Conservation (phyloP, 1,140 invertebrate genomes). For the Lasaia peninsularis region DNA sequence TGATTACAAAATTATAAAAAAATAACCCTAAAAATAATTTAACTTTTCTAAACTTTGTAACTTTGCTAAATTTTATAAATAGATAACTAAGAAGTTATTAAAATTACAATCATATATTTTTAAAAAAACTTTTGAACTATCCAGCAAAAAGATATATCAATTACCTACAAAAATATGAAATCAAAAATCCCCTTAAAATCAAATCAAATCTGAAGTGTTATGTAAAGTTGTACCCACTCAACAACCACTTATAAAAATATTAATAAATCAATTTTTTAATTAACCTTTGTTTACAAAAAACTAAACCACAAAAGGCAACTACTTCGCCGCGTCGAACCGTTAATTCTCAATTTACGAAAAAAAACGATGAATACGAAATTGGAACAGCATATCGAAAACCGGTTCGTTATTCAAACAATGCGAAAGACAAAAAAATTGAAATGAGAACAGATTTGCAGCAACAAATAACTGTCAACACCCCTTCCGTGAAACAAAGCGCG, state of each 20-base stretch:
- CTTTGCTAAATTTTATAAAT: too few relatives aligned
- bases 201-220: background rate
- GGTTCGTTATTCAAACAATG: conserved; percentile 62
- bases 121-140: too few relatives aligned
- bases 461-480: conserved; percentile 77
- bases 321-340: conserved; percentile 59
- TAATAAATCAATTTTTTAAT: conserved; percentile 74
- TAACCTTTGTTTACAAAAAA: conserved; percentile 60
- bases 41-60: too few relatives aligned
- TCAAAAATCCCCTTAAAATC: too few relatives aligned
- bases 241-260: conserved; percentile 42
- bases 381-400: conserved; percentile 60
- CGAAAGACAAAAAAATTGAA: conserved; percentile 65
- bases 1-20: too few relatives aligned
- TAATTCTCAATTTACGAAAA: conserved; percentile 64
- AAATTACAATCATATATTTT: too few relatives aligned
- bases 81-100: too few relatives aligned
- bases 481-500: conserved; percentile 70
- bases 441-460: conserved; percentile 66
- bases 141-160: too few relatives aligned
- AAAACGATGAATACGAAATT: conserved; percentile 63
- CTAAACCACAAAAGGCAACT: conserved; percentile 60
- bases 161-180: background rate
- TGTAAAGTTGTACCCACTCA: conserved; percentile 49
- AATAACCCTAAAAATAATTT: too few relatives aligned